Conservation (phyloP, 2,113 vertebrate species). For the zebrafish (Danio rerio) region GRCz12tu NC_133199.1:31277001-31277500, state of each 20-base stretch:
- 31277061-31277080: too few species aligned
- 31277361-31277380: constrained; percentile 17
- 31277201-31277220: neutral
- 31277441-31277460: neutral
- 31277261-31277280: constrained; percentile 2
- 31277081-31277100: too few species aligned
- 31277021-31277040: too few species aligned
- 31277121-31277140: too few species aligned
- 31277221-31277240: constrained; percentile 11
- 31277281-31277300: constrained; percentile 12
- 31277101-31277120: too few species aligned
- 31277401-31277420: constrained; percentile 14
- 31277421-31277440: constrained; percentile 42
- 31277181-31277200: neutral
- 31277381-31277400: constrained; percentile 34
- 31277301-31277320: constrained; percentile 13
- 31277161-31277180: too few species aligned
- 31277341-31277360: constrained; percentile 34
- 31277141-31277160: too few species aligned
- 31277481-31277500: constrained; percentile 1
- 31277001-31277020: too few species aligned
- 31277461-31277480: neutral
- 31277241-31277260: neutral
- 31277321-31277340: constrained; percentile 39
- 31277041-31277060: too few species aligned